phyloP scores from a whole-genome alignment of 2,113 vertebrate genomes.

The Leucopternis melanops region DNA sequence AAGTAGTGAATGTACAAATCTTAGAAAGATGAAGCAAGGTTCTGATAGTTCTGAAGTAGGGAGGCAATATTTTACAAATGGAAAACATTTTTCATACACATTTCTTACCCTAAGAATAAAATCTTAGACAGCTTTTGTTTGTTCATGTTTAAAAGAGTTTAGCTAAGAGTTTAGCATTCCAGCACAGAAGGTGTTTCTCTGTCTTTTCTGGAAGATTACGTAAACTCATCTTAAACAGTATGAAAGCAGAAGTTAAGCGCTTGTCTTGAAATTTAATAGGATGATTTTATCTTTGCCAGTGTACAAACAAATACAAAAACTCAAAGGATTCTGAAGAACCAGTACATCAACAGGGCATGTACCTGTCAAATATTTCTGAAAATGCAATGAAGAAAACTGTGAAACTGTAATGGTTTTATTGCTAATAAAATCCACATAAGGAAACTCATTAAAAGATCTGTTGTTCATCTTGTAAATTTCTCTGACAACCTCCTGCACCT shows the following conservation, averaged over 20 bases:
- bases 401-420: background rate
- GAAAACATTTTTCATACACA: background rate
- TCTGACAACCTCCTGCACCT: background rate
- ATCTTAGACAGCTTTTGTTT: background rate
- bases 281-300: background rate
- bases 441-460: background rate
- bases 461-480: background rate
- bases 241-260: background rate
- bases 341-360: background rate
- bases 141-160: background rate
- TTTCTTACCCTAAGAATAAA: background rate
- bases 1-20: background rate
- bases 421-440: background rate
- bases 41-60: background rate
- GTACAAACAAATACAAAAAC: background rate
- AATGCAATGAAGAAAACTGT: slow-evolving; percentile 15
- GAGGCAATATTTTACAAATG: background rate
- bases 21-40: background rate
- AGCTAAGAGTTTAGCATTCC: background rate
- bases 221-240: background rate
- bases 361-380: slow-evolving; percentile 24
- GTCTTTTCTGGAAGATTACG: background rate
- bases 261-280: slow-evolving; percentile 23
- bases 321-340: background rate
- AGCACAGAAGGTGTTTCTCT: background rate